Evolutionary conservation across 1,140 invertebrate species (phyloP).

Genomic region (Drosophila parvula): DNA sequence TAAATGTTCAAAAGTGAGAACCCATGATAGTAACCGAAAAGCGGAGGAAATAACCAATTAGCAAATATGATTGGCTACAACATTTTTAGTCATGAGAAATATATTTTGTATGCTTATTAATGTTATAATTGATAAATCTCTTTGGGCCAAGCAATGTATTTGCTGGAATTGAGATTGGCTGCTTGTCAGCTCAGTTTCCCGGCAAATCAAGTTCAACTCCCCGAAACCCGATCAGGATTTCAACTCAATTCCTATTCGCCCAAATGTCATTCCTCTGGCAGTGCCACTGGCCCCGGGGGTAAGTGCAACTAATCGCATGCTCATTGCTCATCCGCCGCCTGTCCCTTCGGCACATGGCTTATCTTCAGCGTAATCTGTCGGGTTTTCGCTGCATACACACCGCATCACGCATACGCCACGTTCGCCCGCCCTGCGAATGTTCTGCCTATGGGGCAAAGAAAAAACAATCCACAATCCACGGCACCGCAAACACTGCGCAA

Average conservation of each 20-base stretch:
- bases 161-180: background rate
- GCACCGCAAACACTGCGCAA: constrained; percentile 54
- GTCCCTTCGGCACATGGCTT: constrained; percentile 36
- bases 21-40: too few species aligned
- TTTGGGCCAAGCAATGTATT: too few species aligned
- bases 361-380: constrained; percentile 46
- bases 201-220: constrained; percentile 22
- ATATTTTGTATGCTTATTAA: too few species aligned
- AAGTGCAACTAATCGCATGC: constrained; percentile 60
- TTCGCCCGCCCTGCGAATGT: constrained; percentile 32
- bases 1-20: too few species aligned
- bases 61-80: too few species aligned
- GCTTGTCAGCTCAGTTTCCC: constrained; percentile 10
- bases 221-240: constrained; percentile 49
- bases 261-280: constrained; percentile 24
- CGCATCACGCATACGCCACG: constrained; percentile 54
- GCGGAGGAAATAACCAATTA: too few species aligned
- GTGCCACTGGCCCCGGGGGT: constrained; percentile 24
- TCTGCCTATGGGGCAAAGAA: constrained; percentile 31
- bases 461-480: constrained; percentile 44
- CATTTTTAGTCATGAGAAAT: too few species aligned
- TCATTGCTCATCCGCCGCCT: constrained; percentile 53
- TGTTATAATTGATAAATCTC: too few species aligned
- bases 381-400: constrained; percentile 12
- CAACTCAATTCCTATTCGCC: constrained; percentile 27